phyloP scores from a whole-genome alignment of 92 coral and sea anemone genomes.

The Zoanthus gigantus region DNA sequence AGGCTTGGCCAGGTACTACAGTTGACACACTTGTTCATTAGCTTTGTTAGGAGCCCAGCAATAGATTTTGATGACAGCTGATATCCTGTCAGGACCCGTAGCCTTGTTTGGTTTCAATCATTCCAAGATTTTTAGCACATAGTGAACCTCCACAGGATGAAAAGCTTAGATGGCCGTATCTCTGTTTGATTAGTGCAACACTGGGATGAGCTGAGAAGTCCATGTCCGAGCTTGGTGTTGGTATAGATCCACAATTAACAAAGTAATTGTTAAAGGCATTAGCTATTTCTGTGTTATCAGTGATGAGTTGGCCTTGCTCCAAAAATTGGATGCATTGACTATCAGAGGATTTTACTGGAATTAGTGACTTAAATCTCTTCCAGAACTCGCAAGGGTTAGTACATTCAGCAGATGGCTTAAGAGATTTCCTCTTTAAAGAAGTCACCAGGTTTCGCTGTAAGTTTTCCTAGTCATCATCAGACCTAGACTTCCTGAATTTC shows the following conservation, averaged over 20 bases:
- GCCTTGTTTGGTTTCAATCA: constrained; percentile 27
- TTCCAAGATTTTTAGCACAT: constrained; percentile 1
- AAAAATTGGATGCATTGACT: constrained; percentile 3
- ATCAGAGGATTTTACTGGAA: constrained; percentile 30
- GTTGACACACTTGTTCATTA: background rate
- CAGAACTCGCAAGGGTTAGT: constrained; percentile 59
- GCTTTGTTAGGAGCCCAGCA: background rate
- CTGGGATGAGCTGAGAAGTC: constrained; percentile 18
- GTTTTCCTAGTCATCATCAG: constrained; percentile 37
- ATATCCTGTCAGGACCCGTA: constrained; percentile 17
- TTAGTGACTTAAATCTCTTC: constrained; percentile 54
- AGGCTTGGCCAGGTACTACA: background rate
- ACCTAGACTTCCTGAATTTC: constrained; percentile 25
- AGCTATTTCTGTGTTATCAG: constrained; percentile 28
- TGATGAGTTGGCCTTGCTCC: constrained; percentile 25
- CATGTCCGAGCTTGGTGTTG: constrained; percentile 4
- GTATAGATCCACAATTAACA: constrained; percentile 11
- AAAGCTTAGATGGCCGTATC: constrained; percentile 15
- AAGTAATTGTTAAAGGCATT: constrained; percentile 4
- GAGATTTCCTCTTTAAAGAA: constrained; percentile 48
- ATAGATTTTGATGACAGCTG: constrained; percentile 1
- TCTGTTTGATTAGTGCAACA: constrained; percentile 3
- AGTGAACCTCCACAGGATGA: constrained; percentile 23
- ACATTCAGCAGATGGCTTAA: constrained; percentile 31
- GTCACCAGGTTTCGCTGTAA: constrained; percentile 32